Evolutionary conservation across 2,797 vertebrate species (phyloP).

Genomic region (Chelon auratus): DNA sequence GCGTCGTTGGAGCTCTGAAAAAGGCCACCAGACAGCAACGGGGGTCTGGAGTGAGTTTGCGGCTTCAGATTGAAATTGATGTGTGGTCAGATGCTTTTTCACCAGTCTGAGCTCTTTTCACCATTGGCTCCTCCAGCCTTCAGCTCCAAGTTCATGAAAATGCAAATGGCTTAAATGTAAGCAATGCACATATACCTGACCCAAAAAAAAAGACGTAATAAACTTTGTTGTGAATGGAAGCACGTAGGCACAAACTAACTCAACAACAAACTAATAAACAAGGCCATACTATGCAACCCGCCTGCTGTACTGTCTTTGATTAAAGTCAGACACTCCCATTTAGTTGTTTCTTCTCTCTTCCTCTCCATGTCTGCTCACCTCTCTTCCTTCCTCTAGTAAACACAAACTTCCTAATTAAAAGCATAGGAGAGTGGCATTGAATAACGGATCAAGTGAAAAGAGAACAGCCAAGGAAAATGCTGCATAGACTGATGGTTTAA

Average conservation of each 20-base stretch:
- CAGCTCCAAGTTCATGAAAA: too few relatives aligned
- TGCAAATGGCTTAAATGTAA: too few relatives aligned
- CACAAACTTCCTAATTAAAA: conserved; percentile 44
- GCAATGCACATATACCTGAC: neutral
- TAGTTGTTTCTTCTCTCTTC: conserved; percentile 41
- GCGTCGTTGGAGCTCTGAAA: too few relatives aligned
- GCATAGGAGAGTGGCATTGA: conserved; percentile 7
- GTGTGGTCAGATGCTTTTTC: too few relatives aligned
- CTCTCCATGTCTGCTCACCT: conserved; percentile 36
- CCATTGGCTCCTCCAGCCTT: too few relatives aligned
- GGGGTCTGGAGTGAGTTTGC: too few relatives aligned
- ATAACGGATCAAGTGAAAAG: conserved; percentile 7
- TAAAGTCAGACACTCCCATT: conserved; percentile 48
- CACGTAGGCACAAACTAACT: conserved; percentile 8
- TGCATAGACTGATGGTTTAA: conserved; percentile 28
- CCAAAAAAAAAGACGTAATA: neutral
- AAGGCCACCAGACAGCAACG: too few relatives aligned
- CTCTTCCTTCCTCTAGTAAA: conserved; percentile 43
- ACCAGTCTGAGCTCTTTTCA: too few relatives aligned
- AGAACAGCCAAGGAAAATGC: conserved; percentile 2
- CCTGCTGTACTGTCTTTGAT: conserved; percentile 44
- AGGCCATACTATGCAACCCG: neutral
- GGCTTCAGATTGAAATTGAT: too few relatives aligned
- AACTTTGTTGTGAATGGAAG: conserved; percentile 3
- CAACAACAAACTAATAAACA: neutral